Evolutionary conservation across 1,140 invertebrate species (phyloP).

Genomic region (Drosophila lacertosa): DNA sequence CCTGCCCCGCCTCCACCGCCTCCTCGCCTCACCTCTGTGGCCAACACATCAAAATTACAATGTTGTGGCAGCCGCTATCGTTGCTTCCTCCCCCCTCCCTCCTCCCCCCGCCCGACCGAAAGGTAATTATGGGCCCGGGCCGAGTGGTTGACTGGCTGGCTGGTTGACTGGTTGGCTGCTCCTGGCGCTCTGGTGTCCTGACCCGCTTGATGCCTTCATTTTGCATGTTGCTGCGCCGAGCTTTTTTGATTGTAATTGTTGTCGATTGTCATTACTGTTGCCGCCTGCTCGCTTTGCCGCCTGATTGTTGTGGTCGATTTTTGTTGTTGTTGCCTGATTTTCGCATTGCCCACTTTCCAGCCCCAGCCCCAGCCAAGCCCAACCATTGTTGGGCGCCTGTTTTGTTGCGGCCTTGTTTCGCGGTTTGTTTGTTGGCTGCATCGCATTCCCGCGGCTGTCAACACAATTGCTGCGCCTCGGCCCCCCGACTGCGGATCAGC

Average conservation of each 20-base stretch:
- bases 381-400: constrained; percentile 62
- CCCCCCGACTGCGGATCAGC: constrained; percentile 7
- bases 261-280: constrained; percentile 80
- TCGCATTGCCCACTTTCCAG: constrained; percentile 1
- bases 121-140: constrained; percentile 70
- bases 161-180: constrained; percentile 23
- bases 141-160: constrained; percentile 18
- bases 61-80: constrained; percentile 63
- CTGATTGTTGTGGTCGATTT: constrained; percentile 57
- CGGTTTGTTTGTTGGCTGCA: constrained; percentile 76
- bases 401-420: constrained; percentile 77
- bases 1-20: background rate
- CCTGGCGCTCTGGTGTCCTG: background rate
- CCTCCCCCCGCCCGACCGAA: constrained; percentile 47
- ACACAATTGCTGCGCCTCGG: constrained; percentile 62
- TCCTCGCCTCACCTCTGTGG: background rate
- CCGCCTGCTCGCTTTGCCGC: constrained; percentile 36
- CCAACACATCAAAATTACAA: constrained; percentile 72
- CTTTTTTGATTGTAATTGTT: constrained; percentile 82
- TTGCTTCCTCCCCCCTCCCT: constrained; percentile 14
- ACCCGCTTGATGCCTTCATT: constrained; percentile 48
- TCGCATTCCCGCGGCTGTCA: constrained; percentile 74
- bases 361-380: background rate
- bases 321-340: constrained; percentile 71
- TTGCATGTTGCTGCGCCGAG: constrained; percentile 55